phyloP scores from a whole-genome alignment of 2,888 invertebrate genomes.

The Ophion obscuratus region DNA sequence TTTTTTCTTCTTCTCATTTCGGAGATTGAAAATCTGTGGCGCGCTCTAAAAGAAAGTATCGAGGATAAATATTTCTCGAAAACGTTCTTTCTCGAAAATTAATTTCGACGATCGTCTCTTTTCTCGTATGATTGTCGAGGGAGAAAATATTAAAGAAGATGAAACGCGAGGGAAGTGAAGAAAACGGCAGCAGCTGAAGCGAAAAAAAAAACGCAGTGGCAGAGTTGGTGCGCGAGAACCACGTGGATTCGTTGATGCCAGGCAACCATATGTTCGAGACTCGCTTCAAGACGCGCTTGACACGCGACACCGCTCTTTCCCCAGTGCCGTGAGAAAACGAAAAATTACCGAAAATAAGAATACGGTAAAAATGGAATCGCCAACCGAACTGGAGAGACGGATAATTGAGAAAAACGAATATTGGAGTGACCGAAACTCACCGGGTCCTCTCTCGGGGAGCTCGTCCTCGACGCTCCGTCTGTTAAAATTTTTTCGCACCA shows the following conservation, averaged over 20 bases:
- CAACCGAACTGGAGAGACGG: not conserved
- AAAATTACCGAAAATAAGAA: not conserved
- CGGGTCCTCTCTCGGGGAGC: conserved; percentile 85
- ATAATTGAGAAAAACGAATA: conserved; percentile 13
- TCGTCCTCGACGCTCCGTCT: conserved; percentile 78
- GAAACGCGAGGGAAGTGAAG: not conserved
- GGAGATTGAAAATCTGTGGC: not conserved
- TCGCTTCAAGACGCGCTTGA: conserved; percentile 21
- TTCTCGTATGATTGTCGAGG: not conserved
- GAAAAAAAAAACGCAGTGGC: not conserved
- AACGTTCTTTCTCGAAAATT: not conserved
- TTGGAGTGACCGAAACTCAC: conserved; percentile 81
- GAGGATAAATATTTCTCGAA: not conserved
- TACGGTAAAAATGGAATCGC: conserved; percentile 6
- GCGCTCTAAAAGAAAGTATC: not conserved
- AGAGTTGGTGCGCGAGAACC: conserved; percentile 24
- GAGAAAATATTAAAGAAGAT: not conserved
- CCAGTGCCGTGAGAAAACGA: not conserved
- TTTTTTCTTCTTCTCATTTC: not conserved
- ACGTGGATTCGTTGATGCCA: conserved; percentile 50
- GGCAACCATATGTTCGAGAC: conserved; percentile 62
- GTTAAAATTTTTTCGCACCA: conserved; percentile 82
- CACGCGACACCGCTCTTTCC: not conserved
- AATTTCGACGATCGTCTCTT: not conserved
- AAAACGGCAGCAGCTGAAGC: not conserved